Conservation (phyloP, 2,797 vertebrate genomes). For the Hypotaenidia okinawae region DNA sequence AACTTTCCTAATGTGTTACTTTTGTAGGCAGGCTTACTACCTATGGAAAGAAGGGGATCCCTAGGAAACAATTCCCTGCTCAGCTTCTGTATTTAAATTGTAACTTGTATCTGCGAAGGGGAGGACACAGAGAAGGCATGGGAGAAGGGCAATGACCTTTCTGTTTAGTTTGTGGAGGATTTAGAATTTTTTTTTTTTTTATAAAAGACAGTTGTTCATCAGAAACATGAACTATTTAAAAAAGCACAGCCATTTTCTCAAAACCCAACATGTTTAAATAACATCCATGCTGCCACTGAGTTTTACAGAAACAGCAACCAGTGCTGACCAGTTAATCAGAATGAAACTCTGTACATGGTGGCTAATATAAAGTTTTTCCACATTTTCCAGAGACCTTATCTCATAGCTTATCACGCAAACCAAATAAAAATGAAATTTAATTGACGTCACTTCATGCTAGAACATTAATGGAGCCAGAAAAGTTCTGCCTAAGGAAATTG, state of each 20-base stretch:
- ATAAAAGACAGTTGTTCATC: neutral
- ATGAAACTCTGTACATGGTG: neutral
- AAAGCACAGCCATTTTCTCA: neutral
- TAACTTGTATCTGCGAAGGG: neutral
- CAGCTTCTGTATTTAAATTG: neutral
- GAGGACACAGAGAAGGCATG: neutral
- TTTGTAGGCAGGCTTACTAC: neutral
- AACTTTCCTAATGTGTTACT: neutral
- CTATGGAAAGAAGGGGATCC: neutral
- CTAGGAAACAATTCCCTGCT: neutral
- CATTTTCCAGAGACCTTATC: constrained; percentile 14
- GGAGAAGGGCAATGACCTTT: neutral
- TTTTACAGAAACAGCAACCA: neutral
- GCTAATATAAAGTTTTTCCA: neutral
- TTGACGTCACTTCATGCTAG: neutral
- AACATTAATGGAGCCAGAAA: constrained; percentile 19
- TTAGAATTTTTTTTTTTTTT: neutral
- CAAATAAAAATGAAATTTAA: constrained; percentile 54
- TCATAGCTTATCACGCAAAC: neutral
- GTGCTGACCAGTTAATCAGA: neutral
- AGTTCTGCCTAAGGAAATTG: neutral
- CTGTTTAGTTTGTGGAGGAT: neutral
- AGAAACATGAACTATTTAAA: neutral
- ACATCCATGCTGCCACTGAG: neutral
- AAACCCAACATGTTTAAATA: neutral